These are phyloP conservation scores for Phlogophora meticulosa DNA, from an alignment of 2,888 invertebrate species.

Conservation along the genomic window DNA sequence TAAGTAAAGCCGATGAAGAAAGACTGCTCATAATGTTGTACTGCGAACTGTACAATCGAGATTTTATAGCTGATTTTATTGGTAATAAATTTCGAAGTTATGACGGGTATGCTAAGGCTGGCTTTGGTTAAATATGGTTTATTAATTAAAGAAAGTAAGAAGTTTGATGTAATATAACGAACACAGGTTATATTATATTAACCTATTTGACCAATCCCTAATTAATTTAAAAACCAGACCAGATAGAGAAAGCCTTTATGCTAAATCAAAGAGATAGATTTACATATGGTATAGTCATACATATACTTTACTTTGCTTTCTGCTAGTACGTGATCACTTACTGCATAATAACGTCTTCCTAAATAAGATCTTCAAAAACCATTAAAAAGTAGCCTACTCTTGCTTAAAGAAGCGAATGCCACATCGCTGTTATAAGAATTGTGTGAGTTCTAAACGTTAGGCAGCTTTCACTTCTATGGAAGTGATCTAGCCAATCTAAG, in stretches of 20 bases:
- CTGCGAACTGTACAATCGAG: slow-evolving; percentile 62
- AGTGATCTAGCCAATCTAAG: too few species aligned
- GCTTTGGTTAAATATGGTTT: slow-evolving; percentile 44
- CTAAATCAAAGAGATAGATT: background rate
- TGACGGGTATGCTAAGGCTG: slow-evolving; percentile 40
- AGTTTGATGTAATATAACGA: background rate
- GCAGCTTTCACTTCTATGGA: too few species aligned
- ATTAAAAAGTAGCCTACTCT: too few species aligned
- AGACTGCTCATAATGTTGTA: slow-evolving; percentile 68
- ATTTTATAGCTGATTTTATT: slow-evolving; percentile 63
- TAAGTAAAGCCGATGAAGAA: slow-evolving; percentile 70
- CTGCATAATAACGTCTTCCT: too few species aligned
- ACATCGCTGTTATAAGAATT: too few species aligned
- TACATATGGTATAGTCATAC: too few species aligned
- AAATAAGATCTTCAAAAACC: too few species aligned
- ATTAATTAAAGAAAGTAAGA: slow-evolving; percentile 36
- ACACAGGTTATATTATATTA: too few species aligned
- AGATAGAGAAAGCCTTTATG: background rate
- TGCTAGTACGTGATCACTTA: too few species aligned
- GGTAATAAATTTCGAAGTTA: slow-evolving; percentile 55
- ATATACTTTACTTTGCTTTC: too few species aligned
- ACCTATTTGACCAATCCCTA: background rate
- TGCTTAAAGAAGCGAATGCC: too few species aligned
- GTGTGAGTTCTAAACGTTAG: too few species aligned
- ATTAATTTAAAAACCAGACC: background rate